Evolutionary conservation across 2,113 vertebrate species (phyloP), one percentile per base, ranked within the genome.

Genomic region (Dromas ardeola): DNA sequence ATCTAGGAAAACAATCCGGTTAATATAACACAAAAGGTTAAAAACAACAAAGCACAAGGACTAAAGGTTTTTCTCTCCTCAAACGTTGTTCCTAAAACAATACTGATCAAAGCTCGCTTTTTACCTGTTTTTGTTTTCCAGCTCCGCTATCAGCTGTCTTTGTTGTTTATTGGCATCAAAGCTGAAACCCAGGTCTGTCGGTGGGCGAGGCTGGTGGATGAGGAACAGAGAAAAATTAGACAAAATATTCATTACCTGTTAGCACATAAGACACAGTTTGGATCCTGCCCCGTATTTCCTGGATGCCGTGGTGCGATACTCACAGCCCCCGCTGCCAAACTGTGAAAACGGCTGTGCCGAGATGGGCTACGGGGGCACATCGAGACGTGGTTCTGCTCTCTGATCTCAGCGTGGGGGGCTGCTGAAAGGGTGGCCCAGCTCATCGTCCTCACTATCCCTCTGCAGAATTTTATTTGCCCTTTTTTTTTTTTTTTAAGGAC

Each of bases 71-170:
- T 15, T 25, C 40, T 32, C 42, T 29, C 36, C 66, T 22, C 27
- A 7, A 26, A 22, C 13, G 49, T 16, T 40, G 20, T 32, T 14
- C 49, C 25, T 18, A 6, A 53, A 34, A 9, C 59, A 69, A 3
- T 3, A 2, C 20, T 3, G 59, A 38, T 11, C n/a, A 29, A 50
- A 65, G 76, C 9, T 23, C 12, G 53, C 5, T 18, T 34, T 45
- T 97, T 86, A 99, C 99, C 99, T 99, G 98, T 99, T 99, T 97
- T 99, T 99, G 97, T 99, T 99, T 94, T 99, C 99, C 97, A 99
- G 98, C 98, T 99, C 99, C 7, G 99, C 99, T 30, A 99, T 99
- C 97, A 99, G 99, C 96, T 99, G 99, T 34, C 99, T 98, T 91
- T 99, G 99, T 18, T 99, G 99, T 86, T 99, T 99, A 87, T 99